These are phyloP conservation scores for Crotophaga sulcirostris DNA, from an alignment of 2,113 vertebrate genomes.

Conservation along the genomic window DNA sequence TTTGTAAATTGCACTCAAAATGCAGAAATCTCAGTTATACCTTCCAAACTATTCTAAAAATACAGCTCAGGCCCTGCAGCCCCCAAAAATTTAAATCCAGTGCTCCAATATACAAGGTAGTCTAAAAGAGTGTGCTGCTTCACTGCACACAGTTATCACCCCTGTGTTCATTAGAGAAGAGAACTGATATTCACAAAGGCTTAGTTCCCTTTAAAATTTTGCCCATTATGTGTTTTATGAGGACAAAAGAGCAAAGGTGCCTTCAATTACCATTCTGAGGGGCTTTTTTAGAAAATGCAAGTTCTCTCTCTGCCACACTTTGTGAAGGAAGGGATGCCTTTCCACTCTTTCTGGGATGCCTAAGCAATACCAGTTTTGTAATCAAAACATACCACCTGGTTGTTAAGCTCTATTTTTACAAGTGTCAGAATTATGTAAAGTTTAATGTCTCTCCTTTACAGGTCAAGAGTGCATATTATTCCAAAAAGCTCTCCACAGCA, in stretches of 20 bases:
- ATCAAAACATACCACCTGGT: background rate
- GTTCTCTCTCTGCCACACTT: background rate
- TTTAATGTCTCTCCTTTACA: background rate
- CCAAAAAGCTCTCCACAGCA: background rate
- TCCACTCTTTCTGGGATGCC: background rate
- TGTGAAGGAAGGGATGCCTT: background rate
- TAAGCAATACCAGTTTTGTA: background rate
- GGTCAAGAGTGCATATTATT: background rate
- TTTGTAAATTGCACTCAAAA: background rate
- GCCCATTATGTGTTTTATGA: background rate
- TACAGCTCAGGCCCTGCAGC: background rate
- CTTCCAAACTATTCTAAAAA: slow-evolving; percentile 9
- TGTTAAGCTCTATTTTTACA: background rate
- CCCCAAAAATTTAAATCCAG: background rate
- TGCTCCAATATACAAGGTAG: background rate
- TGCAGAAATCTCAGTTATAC: background rate
- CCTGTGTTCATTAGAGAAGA: background rate
- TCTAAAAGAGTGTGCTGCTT: background rate
- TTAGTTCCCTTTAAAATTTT: background rate
- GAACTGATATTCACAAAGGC: background rate
- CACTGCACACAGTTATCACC: background rate
- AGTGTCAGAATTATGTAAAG: background rate
- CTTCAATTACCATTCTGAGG: background rate
- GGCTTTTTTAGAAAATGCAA: background rate
- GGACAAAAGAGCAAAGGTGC: background rate